These are phyloP conservation scores for Drosophila arizonae DNA, from an alignment of 1,140 invertebrate genomes.

Conservation along the genomic window DNA sequence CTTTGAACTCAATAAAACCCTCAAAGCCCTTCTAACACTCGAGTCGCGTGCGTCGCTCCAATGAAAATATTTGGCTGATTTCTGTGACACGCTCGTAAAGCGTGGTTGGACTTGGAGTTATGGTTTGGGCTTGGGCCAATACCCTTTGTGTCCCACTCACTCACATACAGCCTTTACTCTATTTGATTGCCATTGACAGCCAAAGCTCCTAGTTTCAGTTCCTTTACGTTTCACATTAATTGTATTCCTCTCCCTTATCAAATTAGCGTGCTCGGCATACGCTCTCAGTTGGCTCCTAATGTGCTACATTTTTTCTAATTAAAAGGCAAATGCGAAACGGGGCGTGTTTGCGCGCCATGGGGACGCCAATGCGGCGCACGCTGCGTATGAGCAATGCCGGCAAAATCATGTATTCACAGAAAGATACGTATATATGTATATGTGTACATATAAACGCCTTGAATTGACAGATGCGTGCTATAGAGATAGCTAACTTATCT, in stretches of 20 bases:
- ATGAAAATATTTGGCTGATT: slow-evolving; percentile 71
- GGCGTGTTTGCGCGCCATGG: slow-evolving; percentile 52
- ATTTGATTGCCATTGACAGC: slow-evolving; percentile 11
- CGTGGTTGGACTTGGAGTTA: neutral
- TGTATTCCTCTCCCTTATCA: slow-evolving; percentile 14
- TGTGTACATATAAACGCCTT: neutral
- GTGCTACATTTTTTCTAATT: slow-evolving; percentile 64
- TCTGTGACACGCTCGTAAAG: slow-evolving; percentile 45
- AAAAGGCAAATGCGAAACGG: slow-evolving; percentile 54
- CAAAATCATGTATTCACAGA: slow-evolving; percentile 6
- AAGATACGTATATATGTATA: neutral
- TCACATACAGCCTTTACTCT: neutral
- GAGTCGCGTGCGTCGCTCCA: slow-evolving; percentile 60
- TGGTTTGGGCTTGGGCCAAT: neutral
- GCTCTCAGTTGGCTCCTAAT: slow-evolving; percentile 24
- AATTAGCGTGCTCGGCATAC: slow-evolving; percentile 55
- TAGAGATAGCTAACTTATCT: slow-evolving; percentile 19
- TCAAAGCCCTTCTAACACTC: too few relatives aligned
- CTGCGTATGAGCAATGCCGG: slow-evolving; percentile 34
- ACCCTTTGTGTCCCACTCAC: neutral
- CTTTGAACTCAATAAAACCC: slow-evolving; percentile 15
- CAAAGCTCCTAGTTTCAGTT: neutral
- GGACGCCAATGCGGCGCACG: slow-evolving; percentile 7
- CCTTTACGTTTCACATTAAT: neutral
- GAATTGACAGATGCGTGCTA: neutral